A percentile compares a stretch with the other conserved stretches of the same genome.
Conservation (phyloP, 1,140 invertebrate species). For the Acromyrmex echinatior region DNA sequence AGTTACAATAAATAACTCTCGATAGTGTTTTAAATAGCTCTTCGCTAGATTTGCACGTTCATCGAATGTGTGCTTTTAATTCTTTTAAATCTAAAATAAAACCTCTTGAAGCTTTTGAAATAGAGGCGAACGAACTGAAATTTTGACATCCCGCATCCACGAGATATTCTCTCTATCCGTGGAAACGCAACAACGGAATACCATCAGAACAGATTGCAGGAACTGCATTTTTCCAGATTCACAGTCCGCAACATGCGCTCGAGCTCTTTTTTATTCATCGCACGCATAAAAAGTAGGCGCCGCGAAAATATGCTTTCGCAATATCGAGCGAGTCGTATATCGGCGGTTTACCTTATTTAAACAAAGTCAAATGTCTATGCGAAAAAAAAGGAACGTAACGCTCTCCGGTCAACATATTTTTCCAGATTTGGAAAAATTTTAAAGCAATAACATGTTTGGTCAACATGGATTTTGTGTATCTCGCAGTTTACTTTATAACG, state of each 20-base stretch:
- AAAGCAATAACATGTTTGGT: constrained; percentile 61
- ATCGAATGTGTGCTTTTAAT: background rate
- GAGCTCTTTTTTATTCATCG: constrained; percentile 24
- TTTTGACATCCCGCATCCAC: constrained; percentile 22
- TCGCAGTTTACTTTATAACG: constrained; percentile 10
- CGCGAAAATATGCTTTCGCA: constrained; percentile 37
- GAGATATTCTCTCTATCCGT: constrained; percentile 29
- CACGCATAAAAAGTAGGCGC: constrained; percentile 27
- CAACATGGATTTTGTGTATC: constrained; percentile 40
- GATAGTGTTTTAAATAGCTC: constrained; percentile 31
- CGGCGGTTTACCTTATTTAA: constrained; percentile 45
- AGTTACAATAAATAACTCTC: constrained; percentile 26
- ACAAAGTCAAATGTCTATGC: constrained; percentile 44
- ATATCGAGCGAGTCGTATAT: constrained; percentile 31
- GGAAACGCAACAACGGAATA: constrained; percentile 32
- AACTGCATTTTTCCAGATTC: constrained; percentile 43
- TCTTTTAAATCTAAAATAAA: constrained; percentile 30
- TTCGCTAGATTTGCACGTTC: constrained; percentile 12
- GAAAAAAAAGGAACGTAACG: constrained; percentile 17
- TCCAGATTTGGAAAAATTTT: constrained; percentile 36
- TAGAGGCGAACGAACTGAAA: constrained; percentile 19
- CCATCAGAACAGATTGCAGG: constrained; percentile 24
- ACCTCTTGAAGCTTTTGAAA: constrained; percentile 14
- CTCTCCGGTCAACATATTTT: constrained; percentile 44
- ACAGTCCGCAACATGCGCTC: background rate